Evolutionary conservation across 2,888 invertebrate genomes (phyloP).

Genomic region (Caenorhabditis auriculariae): DNA sequence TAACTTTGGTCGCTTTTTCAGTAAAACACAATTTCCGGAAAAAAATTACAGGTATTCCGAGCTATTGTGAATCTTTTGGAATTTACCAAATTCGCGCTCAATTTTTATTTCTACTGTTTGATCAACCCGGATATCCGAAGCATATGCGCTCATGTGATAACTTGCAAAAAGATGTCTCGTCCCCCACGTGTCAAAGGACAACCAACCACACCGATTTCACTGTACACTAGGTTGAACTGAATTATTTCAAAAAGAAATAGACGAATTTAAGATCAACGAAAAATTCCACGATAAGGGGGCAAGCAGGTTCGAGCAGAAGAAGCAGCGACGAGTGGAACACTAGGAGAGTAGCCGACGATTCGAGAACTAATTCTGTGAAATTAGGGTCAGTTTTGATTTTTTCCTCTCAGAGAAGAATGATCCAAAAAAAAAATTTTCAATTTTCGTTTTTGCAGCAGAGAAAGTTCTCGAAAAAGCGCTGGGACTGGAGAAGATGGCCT

Average conservation of each 20-base stretch:
- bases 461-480: constrained; percentile 18
- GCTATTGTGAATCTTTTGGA: constrained; percentile 67
- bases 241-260: not conserved
- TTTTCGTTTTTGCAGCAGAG: constrained; percentile 18
- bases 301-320: not conserved
- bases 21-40: no score
- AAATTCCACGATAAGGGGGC: constrained; percentile 31
- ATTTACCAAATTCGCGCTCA: constrained; percentile 68
- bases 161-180: constrained; percentile 46
- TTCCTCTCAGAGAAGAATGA: not conserved
- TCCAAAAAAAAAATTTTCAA: not conserved
- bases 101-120: constrained; percentile 67
- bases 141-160: constrained; percentile 55
- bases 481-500: constrained; percentile 25
- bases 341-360: constrained; percentile 10
- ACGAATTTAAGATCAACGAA: constrained; percentile 28
- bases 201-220: constrained; percentile 43
- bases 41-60: constrained; percentile 67
- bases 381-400: constrained; percentile 12
- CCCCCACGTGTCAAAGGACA: constrained; percentile 50
- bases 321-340: constrained; percentile 3
- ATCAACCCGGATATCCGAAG: constrained; percentile 59
- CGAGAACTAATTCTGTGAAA: constrained; percentile 24
- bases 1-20: no score
- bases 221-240: constrained; percentile 43